Conservation (phyloP, 2,113 vertebrate species). For the Sylvietta virens region DNA sequence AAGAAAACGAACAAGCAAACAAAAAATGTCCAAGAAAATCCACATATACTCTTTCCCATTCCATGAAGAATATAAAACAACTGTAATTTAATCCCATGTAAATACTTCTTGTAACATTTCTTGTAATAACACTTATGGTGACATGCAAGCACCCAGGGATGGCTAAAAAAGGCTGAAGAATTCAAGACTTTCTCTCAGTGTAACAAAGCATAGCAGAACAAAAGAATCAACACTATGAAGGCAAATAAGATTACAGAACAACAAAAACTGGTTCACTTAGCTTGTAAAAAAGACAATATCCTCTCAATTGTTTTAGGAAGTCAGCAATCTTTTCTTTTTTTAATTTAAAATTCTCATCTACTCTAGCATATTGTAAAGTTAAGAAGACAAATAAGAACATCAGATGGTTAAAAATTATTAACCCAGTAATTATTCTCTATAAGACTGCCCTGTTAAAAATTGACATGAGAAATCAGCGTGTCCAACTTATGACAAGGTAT, state of each 20-base stretch:
- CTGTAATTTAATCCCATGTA: not conserved
- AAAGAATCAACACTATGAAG: not conserved
- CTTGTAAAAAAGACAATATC: not conserved
- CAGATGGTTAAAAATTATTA: not conserved
- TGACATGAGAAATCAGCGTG: not conserved
- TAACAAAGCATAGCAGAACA: not conserved
- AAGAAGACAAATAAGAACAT: not conserved
- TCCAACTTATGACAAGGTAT: not conserved
- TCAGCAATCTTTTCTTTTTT: not conserved
- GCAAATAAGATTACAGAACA: not conserved
- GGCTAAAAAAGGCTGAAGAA: slow-evolving; percentile 23
- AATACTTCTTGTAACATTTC: not conserved
- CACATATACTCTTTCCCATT: not conserved
- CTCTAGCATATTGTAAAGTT: not conserved
- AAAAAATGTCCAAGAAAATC: not conserved
- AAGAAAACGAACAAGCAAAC: not conserved
- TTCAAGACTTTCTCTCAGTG: not conserved
- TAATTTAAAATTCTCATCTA: not conserved
- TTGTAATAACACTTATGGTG: not conserved
- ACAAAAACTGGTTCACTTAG: not conserved
- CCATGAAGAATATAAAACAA: not conserved
- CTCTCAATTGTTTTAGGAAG: not conserved
- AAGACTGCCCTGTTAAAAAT: not conserved
- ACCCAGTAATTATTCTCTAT: not conserved
- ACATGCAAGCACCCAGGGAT: not conserved